Conservation (phyloP, 2,888 invertebrate genomes). For the Lucinisca nassula region DNA sequence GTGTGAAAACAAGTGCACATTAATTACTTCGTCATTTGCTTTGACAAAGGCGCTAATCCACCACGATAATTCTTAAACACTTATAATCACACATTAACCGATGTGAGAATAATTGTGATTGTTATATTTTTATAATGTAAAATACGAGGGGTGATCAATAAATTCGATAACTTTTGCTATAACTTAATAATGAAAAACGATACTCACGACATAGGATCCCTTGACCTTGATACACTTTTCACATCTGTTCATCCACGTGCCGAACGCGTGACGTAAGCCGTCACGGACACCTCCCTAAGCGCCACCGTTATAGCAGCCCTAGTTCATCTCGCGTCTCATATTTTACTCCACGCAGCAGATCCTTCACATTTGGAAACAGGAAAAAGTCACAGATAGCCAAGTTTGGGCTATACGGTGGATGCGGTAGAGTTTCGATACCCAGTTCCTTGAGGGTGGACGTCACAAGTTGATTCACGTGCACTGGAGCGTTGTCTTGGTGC, state of each 20-base stretch:
- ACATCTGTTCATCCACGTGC: background rate
- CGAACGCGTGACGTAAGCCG: background rate
- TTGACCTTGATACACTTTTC: background rate
- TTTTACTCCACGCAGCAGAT: background rate
- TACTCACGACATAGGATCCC: background rate
- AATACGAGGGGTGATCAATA: background rate
- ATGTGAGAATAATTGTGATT: too few relatives aligned
- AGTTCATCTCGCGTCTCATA: background rate
- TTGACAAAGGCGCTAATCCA: too few relatives aligned
- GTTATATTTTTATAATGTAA: too few relatives aligned
- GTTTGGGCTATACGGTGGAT: too few relatives aligned
- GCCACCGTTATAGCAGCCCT: background rate
- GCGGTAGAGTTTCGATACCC: background rate
- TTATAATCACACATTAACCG: too few relatives aligned
- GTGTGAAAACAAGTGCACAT: too few relatives aligned
- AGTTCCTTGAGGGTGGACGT: background rate
- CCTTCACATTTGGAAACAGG: background rate
- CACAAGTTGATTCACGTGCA: background rate
- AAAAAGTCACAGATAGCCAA: background rate
- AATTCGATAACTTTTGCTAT: background rate
- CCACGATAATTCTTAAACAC: too few relatives aligned
- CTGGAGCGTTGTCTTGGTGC: background rate
- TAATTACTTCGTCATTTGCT: too few relatives aligned
- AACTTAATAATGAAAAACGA: constrained; percentile 1
- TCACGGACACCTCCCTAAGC: background rate